Percentiles rank a stretch among this genome's conserved stretches.
Evolutionary conservation across 2,888 invertebrate species (phyloP).

Genomic region (Pelosia muscerda): DNA sequence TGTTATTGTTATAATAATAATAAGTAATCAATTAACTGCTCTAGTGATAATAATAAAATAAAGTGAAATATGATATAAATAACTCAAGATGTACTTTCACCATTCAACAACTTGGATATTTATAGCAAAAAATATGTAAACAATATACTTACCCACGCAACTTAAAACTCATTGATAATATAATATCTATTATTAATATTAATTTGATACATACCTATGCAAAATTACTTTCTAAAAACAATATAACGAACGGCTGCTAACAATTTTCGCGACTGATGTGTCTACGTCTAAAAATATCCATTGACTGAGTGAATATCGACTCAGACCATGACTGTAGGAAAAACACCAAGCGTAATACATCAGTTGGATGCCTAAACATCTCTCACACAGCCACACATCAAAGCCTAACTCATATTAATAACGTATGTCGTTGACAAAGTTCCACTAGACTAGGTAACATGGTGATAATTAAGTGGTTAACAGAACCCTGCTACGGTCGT

Average conservation of each 20-base stretch:
- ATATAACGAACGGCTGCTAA: background rate
- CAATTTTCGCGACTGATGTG: slow-evolving; percentile 7
- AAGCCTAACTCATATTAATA: background rate
- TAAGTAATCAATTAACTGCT: background rate
- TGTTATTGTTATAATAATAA: slow-evolving; percentile 11
- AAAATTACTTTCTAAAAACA: background rate
- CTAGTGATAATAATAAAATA: background rate
- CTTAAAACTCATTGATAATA: background rate
- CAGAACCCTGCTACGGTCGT: background rate
- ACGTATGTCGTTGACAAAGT: background rate
- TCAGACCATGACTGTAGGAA: background rate
- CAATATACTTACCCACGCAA: background rate
- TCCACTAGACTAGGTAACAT: too few relatives aligned
- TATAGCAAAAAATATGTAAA: background rate
- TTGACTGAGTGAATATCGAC: slow-evolving; percentile 12
- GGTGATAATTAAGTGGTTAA: background rate
- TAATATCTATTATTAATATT: background rate
- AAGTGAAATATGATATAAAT: background rate
- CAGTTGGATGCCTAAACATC: background rate
- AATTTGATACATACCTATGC: background rate
- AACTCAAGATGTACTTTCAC: background rate
- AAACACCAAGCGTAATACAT: slow-evolving; percentile 3
- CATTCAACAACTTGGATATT: slow-evolving; percentile 2
- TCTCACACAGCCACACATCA: background rate
- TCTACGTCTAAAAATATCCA: slow-evolving; percentile 12